Evolutionary conservation across 2,888 invertebrate species (phyloP).

Genomic region (Cephus pulcher): DNA sequence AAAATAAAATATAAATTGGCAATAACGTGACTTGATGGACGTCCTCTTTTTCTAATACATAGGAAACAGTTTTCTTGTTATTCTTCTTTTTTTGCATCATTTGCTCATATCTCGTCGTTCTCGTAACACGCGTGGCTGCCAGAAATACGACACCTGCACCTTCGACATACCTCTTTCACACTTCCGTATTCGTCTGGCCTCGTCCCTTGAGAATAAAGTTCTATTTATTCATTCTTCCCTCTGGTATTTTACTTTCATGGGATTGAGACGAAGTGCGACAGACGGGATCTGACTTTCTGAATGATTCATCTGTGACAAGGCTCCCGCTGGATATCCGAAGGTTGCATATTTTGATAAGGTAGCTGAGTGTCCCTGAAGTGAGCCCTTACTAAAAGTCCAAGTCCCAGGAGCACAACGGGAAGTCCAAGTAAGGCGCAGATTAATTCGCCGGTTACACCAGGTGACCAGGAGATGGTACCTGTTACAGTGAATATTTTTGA

Average conservation of each 20-base stretch:
- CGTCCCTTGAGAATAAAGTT: neutral
- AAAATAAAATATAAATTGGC: conserved; percentile 63
- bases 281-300: neutral
- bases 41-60: conserved; percentile 28
- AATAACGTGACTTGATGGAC: conserved; percentile 51
- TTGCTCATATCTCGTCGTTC: conserved; percentile 5
- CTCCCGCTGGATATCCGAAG: conserved; percentile 49
- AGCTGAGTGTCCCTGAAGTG: conserved; percentile 68
- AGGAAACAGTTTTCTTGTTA: conserved; percentile 21
- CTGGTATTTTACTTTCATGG: neutral
- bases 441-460: conserved; percentile 72
- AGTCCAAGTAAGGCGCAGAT: conserved; percentile 72
- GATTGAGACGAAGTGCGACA: neutral
- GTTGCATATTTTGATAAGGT: conserved; percentile 43
- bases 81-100: conserved; percentile 11
- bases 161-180: neutral
- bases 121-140: neutral
- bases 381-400: conserved; percentile 69
- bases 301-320: conserved; percentile 56
- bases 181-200: neutral
- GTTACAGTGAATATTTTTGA: conserved; percentile 7
- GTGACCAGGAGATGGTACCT: conserved; percentile 70
- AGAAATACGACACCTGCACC: neutral
- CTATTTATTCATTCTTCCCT: neutral
- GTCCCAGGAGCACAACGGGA: conserved; percentile 70